Base-by-base conservation (phyloP, 2,797 vertebrate species). In the Agapornis canus region DNA sequence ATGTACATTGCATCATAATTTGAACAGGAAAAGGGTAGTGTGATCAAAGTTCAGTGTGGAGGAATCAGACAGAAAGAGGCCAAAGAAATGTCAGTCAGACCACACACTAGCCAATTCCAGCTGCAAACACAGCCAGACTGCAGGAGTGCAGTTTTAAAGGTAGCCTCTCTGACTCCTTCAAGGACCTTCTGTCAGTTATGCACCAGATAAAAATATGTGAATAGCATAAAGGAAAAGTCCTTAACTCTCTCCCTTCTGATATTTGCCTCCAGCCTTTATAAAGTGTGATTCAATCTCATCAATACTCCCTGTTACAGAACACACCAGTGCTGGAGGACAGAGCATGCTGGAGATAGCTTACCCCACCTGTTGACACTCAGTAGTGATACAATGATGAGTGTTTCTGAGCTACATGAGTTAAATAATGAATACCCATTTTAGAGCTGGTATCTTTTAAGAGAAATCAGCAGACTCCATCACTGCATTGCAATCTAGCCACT, bases 71-170 rank as follows among this genome's bases (percentile, higher is more conserved):
- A 78, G 52, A 61, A 84, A 57, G 73, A 68, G 43, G 71, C 43
- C 89, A 92, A 80, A 86, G 40, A 79, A 81, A 66, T 54, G 31
- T 76, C 89, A 72, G 75, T 72, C 68, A 92, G 89, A 72, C 25
- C 59, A 89, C 61, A 72, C 57, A 79, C 2, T 4, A 89, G 45
- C 42, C 82, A 92, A 3, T 51, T 95, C 61, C 82, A 84, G 63
- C 43, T 75, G 32, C 51, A 94, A 70, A 63, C 2, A 1, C 56
- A 72, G 42, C 63, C 79, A 77, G 78, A 43, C 23, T 82, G 54
- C 66, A 84, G 79, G 13, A 89, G 61, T 47, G 47, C 29, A 20
- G 49, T 86, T 48, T 89, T 60, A 40, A 85, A 26, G 81, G 90
- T 10, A 90, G 22, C 39, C 23, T n/a, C 71, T 89, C 32, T 77